A percentile compares a stretch with the other conserved stretches of the same genome.
These are phyloP conservation scores for Papilio glaucus DNA, from an alignment of 1,140 invertebrate species.

Conservation along the genomic window DNA sequence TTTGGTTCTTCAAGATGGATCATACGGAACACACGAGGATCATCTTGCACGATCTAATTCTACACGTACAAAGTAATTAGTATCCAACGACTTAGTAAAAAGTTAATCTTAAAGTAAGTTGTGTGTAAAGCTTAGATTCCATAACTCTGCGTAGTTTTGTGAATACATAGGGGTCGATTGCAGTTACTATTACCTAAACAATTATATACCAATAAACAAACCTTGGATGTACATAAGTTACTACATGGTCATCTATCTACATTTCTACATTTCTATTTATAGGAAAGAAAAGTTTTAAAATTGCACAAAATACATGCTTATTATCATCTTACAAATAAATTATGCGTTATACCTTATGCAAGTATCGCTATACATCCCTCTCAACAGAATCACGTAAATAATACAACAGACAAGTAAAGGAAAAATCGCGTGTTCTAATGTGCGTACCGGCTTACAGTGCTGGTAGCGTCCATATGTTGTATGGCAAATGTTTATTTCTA, in stretches of 20 bases:
- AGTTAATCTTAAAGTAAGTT: conserved; percentile 27
- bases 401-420: conserved; percentile 26
- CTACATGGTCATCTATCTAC: conserved; percentile 81
- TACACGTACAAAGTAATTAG: conserved; percentile 52
- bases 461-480: conserved; percentile 9
- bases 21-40: conserved; percentile 62
- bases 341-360: conserved; percentile 61
- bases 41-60: conserved; percentile 58
- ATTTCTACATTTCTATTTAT: conserved; percentile 78
- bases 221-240: conserved; percentile 55
- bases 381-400: conserved; percentile 38
- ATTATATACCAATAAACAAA: conserved; percentile 28
- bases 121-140: conserved; percentile 34
- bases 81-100: conserved; percentile 23
- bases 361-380: conserved; percentile 54
- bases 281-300: conserved; percentile 57
- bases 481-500: conserved; percentile 33
- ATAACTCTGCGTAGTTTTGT: conserved; percentile 29
- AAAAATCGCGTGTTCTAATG: conserved; percentile 23
- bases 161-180: conserved; percentile 24
- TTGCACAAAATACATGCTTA: conserved; percentile 50
- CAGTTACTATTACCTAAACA: conserved; percentile 27
- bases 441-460: conserved; percentile 3
- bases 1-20: conserved; percentile 75
- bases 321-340: conserved; percentile 65